These are phyloP conservation scores for Poecilia latipinna DNA, from an alignment of 2,113 vertebrate species.

Conservation along the genomic window DNA sequence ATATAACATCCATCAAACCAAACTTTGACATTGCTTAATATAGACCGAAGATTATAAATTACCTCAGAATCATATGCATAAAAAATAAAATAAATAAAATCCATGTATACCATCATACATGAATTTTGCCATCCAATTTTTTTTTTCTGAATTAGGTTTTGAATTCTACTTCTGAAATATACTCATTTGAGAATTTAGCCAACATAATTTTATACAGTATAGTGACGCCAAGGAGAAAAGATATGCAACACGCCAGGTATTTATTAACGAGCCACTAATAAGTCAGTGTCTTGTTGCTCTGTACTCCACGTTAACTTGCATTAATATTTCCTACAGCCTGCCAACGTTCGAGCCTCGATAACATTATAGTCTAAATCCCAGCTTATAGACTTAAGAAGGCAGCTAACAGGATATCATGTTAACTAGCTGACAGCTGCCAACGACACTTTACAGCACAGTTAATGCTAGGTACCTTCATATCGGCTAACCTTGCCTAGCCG, in stretches of 20 bases:
- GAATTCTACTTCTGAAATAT: not conserved
- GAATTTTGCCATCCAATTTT: too few species aligned
- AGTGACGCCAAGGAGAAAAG: not conserved
- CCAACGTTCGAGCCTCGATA: slow-evolving; percentile 20
- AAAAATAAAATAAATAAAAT: too few species aligned
- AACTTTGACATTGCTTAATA: too few species aligned
- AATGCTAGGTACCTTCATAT: slow-evolving; percentile 32
- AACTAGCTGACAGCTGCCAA: slow-evolving; percentile 56
- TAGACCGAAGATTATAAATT: too few species aligned
- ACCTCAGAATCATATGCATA: too few species aligned
- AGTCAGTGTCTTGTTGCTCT: slow-evolving; percentile 10
- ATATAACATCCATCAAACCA: too few species aligned
- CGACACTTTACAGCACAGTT: slow-evolving; percentile 20
- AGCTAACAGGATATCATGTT: slow-evolving; percentile 48
- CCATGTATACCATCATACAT: too few species aligned
- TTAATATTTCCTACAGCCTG: slow-evolving; percentile 15
- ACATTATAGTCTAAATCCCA: slow-evolving; percentile 55
- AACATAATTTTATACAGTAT: not conserved
- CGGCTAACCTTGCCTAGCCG: slow-evolving; percentile 16
- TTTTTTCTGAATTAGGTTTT: too few species aligned
- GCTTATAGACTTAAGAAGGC: slow-evolving; percentile 61
- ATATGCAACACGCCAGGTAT: not conserved
- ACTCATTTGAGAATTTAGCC: not conserved
- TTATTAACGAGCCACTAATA: slow-evolving; percentile 16
- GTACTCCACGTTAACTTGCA: slow-evolving; percentile 11